These are phyloP conservation scores for Punctoribates punctum DNA, from an alignment of 2,888 invertebrate species.

Conservation along the genomic window DNA sequence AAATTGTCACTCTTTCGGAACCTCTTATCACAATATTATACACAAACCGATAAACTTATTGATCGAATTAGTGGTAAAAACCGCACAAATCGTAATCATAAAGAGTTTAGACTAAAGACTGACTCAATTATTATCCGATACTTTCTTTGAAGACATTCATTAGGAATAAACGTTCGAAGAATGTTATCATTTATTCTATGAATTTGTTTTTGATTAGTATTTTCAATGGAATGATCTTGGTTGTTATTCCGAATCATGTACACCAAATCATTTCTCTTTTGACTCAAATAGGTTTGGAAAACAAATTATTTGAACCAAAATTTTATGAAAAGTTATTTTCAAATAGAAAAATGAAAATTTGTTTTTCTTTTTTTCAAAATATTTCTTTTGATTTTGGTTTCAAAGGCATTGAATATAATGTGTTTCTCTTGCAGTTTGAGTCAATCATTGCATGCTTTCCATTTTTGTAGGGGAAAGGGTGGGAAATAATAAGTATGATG, in stretches of 20 bases:
- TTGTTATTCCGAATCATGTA: background rate
- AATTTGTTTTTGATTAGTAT: background rate
- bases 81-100: too few species aligned
- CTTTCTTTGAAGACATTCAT: too few species aligned
- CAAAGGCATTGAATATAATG: too few species aligned
- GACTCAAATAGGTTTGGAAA: too few species aligned
- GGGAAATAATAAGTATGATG: background rate
- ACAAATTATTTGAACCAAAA: too few species aligned
- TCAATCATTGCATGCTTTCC: background rate
- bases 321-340: too few species aligned
- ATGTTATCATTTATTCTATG: background rate
- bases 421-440: background rate
- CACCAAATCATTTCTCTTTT: background rate
- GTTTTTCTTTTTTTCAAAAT: too few species aligned
- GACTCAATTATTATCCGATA: too few species aligned
- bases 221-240: background rate
- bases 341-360: too few species aligned
- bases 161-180: background rate
- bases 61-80: background rate
- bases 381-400: too few species aligned
- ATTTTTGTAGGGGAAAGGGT: background rate
- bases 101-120: too few species aligned
- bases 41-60: background rate
- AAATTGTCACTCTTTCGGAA: background rate
- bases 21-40: background rate